Conservation (phyloP, 53 echinoderm and acorn worm species). For the Hippasteria phrygiana region DNA sequence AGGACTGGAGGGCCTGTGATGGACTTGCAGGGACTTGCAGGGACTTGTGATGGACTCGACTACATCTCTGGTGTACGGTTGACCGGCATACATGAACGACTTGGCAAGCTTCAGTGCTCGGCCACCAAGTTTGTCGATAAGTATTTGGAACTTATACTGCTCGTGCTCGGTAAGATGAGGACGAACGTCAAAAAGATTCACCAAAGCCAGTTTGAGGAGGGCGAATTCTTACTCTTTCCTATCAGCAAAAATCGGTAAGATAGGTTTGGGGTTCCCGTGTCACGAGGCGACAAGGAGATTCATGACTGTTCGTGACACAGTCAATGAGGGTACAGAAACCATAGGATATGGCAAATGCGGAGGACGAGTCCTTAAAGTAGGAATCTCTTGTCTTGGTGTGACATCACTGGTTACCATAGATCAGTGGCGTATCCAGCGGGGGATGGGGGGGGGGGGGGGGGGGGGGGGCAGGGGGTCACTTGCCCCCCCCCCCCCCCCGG, state of each 20-base stretch:
- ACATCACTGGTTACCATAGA: slow-evolving; percentile 1
- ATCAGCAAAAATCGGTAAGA: slow-evolving; percentile 5
- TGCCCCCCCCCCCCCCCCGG: no score
- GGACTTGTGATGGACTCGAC: no score
- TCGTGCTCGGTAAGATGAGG: slow-evolving; percentile 8
- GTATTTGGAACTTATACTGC: slow-evolving; percentile 32
- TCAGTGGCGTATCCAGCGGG: neutral
- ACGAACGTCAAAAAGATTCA: slow-evolving; percentile 5
- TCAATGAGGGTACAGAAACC: neutral
- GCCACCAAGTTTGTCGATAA: slow-evolving; percentile 25
- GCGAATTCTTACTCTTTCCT: slow-evolving; percentile 30
- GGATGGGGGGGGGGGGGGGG: neutral
- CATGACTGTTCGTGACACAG: slow-evolving; percentile 9
- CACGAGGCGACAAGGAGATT: slow-evolving; percentile 23
- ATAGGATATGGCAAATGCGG: neutral
- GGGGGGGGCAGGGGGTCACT: no score
- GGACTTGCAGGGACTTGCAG: no score
- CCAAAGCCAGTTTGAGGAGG: neutral
- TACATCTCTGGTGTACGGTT: slow-evolving; percentile 24
- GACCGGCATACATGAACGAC: slow-evolving; percentile 13
- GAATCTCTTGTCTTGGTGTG: neutral
- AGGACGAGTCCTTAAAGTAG: neutral
- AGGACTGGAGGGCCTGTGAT: no score
- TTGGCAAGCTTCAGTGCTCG: slow-evolving; percentile 12
- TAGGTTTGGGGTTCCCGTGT: slow-evolving; percentile 11